A percentile compares a stretch with the other conserved stretches of the same genome.
Evolutionary conservation across 2,113 vertebrate species (phyloP).

Genomic region (Cryptotis parvus): DNA sequence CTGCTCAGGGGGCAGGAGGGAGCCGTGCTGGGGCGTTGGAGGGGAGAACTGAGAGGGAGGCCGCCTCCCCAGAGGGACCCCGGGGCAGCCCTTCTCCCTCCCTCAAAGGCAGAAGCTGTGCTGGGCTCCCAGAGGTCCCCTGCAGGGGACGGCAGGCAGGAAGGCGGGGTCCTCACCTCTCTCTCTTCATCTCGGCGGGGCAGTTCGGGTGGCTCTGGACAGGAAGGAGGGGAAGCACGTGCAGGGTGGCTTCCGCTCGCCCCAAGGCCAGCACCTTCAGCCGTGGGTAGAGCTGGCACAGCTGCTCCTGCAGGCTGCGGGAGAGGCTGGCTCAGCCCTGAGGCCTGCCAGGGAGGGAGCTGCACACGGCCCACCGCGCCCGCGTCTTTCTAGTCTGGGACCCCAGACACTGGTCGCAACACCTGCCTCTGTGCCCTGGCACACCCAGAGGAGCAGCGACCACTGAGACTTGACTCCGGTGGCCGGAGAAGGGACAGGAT

Average conservation of each 20-base stretch:
- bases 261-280: conserved; percentile 96
- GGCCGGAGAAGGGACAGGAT: background rate
- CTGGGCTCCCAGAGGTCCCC: background rate
- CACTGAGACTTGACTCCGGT: background rate
- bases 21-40: background rate
- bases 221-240: conserved; percentile 98
- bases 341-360: no score
- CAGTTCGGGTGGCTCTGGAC: conserved; percentile 93
- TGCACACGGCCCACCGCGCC: no score
- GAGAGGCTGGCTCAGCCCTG: background rate
- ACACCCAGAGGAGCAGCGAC: no score
- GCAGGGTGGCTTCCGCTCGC: conserved; percentile 92
- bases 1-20: conserved; percentile 81
- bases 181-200: conserved; percentile 92
- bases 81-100: background rate
- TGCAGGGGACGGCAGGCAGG: background rate
- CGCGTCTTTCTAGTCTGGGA: no score
- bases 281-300: conserved; percentile 93
- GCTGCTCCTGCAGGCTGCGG: conserved; percentile 95
- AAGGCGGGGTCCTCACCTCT: conserved; percentile 88
- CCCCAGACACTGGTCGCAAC: no score
- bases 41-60: background rate
- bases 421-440: no score
- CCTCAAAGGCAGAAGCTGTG: background rate
- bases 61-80: background rate